A percentile compares a stretch with the other conserved stretches of the same genome.
These are phyloP conservation scores for mouse (Mus musculus) DNA, from an alignment of 2,113 vertebrate species.

Conservation along the genomic window DNA sequence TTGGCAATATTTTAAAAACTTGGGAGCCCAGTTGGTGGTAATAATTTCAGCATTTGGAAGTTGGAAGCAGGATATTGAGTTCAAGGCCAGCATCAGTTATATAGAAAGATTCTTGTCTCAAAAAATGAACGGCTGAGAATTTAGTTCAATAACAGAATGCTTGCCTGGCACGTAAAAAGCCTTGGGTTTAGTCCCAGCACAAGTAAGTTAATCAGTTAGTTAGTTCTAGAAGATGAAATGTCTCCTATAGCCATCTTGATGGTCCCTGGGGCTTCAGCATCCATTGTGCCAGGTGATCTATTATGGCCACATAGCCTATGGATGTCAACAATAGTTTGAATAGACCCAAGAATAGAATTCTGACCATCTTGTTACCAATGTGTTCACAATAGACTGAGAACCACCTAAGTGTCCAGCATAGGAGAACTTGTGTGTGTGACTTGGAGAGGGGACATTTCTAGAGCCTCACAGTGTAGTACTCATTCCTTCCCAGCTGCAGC, in stretches of 20 bases:
- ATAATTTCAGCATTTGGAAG: not conserved
- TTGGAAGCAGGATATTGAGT: not conserved
- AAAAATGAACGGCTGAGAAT: not conserved
- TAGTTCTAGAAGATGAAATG: not conserved
- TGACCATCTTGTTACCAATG: not conserved
- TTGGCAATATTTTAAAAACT: conserved; percentile 18
- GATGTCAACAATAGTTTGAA: not conserved
- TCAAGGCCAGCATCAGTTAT: not conserved
- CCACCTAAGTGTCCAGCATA: not conserved
- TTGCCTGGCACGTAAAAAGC: not conserved
- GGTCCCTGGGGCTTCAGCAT: not conserved
- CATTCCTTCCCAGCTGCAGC: not conserved
- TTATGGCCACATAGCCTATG: not conserved
- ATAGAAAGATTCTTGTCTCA: not conserved
- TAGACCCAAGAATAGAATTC: conserved; percentile 4
- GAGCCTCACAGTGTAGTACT: not conserved
- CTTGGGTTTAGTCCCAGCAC: not conserved
- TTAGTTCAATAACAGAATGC: not conserved
- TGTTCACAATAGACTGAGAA: not conserved
- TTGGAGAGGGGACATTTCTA: not conserved
- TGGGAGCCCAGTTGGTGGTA: not conserved
- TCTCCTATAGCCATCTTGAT: not conserved
- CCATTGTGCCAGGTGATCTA: not conserved
- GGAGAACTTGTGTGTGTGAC: not conserved
- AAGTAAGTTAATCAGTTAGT: not conserved